Percentiles rank a stretch among this genome's conserved stretches.
These are phyloP conservation scores for Cyrtorhinus lividipennis DNA, from an alignment of 1,140 invertebrate species.

Conservation along the genomic window DNA sequence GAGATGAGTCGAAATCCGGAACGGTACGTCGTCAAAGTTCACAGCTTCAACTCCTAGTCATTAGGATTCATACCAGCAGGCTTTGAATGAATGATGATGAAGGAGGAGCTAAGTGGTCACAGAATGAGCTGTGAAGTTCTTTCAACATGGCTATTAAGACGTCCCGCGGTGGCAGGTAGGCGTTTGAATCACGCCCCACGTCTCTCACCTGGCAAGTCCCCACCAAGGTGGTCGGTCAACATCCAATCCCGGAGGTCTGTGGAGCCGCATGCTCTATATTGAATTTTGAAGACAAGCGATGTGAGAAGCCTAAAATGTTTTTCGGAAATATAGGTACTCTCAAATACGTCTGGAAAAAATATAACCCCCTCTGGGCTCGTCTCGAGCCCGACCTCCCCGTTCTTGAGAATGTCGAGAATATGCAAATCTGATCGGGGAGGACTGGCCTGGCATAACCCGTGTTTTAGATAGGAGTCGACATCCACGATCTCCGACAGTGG, in stretches of 20 bases:
- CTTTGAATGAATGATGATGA: background rate
- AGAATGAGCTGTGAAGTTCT: background rate
- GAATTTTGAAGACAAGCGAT: too few species aligned
- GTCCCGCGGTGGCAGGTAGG: background rate
- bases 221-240: background rate
- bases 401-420: background rate
- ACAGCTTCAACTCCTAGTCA: too few species aligned
- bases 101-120: background rate
- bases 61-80: background rate
- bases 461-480: background rate
- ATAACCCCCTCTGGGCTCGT: background rate
- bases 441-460: background rate
- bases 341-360: background rate
- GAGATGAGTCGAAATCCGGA: background rate
- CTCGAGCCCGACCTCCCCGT: background rate
- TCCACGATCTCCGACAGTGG: background rate
- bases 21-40: too few species aligned
- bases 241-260: background rate
- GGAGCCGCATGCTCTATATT: too few species aligned
- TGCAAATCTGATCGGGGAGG: background rate
- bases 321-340: too few species aligned
- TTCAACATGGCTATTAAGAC: background rate
- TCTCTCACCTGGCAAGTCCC: background rate
- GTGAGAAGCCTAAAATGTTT: background rate
- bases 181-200: background rate